Conservation (phyloP, 2,797 vertebrate genomes). For the Protonibea diacanthus region DNA sequence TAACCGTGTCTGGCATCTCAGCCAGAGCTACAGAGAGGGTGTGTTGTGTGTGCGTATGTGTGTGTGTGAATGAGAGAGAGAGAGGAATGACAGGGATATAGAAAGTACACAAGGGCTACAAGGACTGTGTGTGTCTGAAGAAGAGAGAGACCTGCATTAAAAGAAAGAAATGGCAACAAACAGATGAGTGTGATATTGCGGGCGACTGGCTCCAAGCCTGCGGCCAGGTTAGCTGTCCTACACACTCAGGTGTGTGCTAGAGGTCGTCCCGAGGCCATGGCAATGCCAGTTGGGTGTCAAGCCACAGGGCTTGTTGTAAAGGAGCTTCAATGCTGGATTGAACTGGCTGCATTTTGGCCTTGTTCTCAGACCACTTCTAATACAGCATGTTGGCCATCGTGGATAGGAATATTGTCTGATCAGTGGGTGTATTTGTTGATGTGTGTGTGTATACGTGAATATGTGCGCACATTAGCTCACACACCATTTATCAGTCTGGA, state of each 20-base stretch:
- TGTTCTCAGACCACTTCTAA: conserved; percentile 40
- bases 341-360: conserved; percentile 48
- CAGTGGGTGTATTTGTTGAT: conserved; percentile 41
- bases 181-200: conserved; percentile 76
- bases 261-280: conserved; percentile 70
- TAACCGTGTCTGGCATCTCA: conserved; percentile 75
- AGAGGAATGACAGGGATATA: conserved; percentile 48
- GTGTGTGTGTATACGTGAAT: background rate
- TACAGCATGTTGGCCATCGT: background rate
- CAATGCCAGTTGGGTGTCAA: conserved; percentile 75
- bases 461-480: conserved; percentile 23
- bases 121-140: conserved; percentile 23
- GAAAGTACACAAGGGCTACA: conserved; percentile 42
- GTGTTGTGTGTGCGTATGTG: conserved; percentile 34
- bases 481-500: conserved; percentile 31
- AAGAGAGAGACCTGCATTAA: conserved; percentile 42
- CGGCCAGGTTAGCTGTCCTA: conserved; percentile 66
- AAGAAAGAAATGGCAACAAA: conserved; percentile 69
- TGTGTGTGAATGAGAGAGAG: background rate
- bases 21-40: conserved; percentile 62
- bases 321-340: conserved; percentile 44
- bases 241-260: conserved; percentile 78
- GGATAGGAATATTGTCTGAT: conserved; percentile 25
- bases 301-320: conserved; percentile 63
- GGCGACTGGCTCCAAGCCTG: conserved; percentile 70